Evolutionary conservation across 1,140 invertebrate species (phyloP), one percentile per base, ranked within the genome.

Genomic region (Aphelinus atriplicis): DNA sequence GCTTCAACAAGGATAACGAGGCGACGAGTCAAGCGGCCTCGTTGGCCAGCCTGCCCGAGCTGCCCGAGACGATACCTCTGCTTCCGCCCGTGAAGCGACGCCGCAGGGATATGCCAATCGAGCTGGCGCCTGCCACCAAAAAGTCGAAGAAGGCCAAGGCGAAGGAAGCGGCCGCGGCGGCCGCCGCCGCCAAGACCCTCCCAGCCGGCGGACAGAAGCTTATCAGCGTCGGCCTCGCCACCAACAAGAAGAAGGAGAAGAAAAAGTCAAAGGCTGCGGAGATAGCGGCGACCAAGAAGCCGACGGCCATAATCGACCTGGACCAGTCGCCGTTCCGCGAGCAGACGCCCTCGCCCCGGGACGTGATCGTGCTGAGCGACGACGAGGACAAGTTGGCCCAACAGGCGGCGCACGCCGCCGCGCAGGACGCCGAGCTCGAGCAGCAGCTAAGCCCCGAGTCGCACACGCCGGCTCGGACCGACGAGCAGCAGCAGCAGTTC

Each of bases 301-400:
- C 94, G 1, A 93, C 95, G 10, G 94, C 94, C 2, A 94, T 95
- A 53, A 95, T 95, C 69, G 95, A 96, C 87, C 86, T 96, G 64
- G 94, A 95, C 80, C 90, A 92, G 68, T 95, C 94, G n/a, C 94
- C 94, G 0, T 95, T 95, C 83, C 90, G 92, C 78, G 94, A 95
- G 81, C 89, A 94, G 70, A 93, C 92, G 4, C 93, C 93, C 1
- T 94, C 94, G 26, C 94, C 94, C 0, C 90, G 92, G 71, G 93
- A 95, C 81, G 90, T 95, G 0, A 95, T 95, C 81, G 91, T 95
- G 46, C 87, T 95, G 1, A 95, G 93, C 68, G 94, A 95, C 81
- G 94, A 94, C 80, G 94, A 95, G 58, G 92, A 93, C 77, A 91
- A 83, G 1, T 85, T 86, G 60, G 84, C 85, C 43, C 82, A 79